Base-by-base conservation (phyloP, 2,113 vertebrate species). In the Chloroceryle aenea region DNA sequence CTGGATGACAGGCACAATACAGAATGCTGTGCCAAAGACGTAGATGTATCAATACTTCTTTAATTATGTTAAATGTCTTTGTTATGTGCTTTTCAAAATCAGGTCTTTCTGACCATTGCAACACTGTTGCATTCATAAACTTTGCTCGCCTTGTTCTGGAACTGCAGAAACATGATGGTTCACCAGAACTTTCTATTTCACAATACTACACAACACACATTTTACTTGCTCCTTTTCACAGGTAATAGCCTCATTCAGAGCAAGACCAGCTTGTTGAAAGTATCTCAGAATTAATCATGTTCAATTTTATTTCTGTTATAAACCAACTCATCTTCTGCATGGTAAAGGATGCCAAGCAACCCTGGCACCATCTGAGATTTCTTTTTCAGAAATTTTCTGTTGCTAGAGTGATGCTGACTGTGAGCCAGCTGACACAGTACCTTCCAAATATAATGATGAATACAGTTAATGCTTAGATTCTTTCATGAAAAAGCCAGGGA, bases 391-490 rank as follows among this genome's bases (percentile, higher is more conserved):
- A 56, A 68, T 93, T 67, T 85, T 89, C 83, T 92, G 86, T 89
- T 95, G 89, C 94, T 95, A 92, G 89, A 95, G 93, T 91, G 93
- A 89, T 94, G 77, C 80, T 95, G 95, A 95, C 61, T 89, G 80
- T 58, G 62, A 91, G 91, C 91, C 95, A 96, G 91, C 93, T 96
- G 89, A 94, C 93, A 91, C 34, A 92, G 84, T 75, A 61, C 66
- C 86, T 95, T 94, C 93, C 94, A 94, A 92, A 91, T 81, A 78
- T 47, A 84, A 67, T 50, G 84, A 89, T 91, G 84, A 94, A 93
- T 84, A 56, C 69, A 75, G 89, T 45, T 78, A 92, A 95, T 95
- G 73, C 52, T 85, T 36, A 64, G 56, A 78, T 82, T 85, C 77
- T 85, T 94, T 72, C 82, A 81, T 59, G 55, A 58, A 86, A 86